Evolutionary conservation across 2,888 invertebrate species (phyloP), one percentile per base, ranked within the genome.

Genomic region (Morpho deidamia): DNA sequence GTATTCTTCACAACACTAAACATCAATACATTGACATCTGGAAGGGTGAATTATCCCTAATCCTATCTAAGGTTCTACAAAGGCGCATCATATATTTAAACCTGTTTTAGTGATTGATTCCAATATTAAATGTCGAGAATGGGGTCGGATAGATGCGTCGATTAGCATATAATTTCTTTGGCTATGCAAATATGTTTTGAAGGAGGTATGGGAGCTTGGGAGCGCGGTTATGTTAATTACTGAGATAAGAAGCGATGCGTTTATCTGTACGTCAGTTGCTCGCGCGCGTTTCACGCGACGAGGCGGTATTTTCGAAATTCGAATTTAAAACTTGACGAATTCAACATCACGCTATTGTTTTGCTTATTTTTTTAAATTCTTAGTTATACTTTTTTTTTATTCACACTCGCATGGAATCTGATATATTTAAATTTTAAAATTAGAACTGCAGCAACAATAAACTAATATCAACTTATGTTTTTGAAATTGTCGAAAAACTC

Each of bases 71-170:
- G 61, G 61, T 56, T 61, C 60, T 62, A 81, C 82, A 84, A 83
- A 76, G 73, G 67, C 66, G 68, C 73, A 74, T 77, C 79, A 71
- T 76, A 78, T 68, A 74, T 78, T 81, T 76, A 83, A 88, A 88
- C 89, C 88, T 83, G 88, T 88, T 88, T 83, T 75, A 77, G 76
- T 80, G 76, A 88, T 89, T 85, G 86, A 88, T 85, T 77, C 66
- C 80, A 78, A 85, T 86, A 82, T 82, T 80, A 80, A 86, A 82
- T 75, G 74, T 78, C 68, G 66, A 79, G 80, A 83, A 84, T 74
- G 67, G 72, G 70, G 76, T 71, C 63, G 74, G 76, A 79, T 78
- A 72, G 72, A 67, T 68, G 68, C 68, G 65, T 64, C 70, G 73
- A 83, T 87, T 87, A 86, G 87, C 87, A 86, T 87, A 85, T 67